Evolutionary conservation across 2,797 vertebrate species (phyloP).

Genomic region (Coregonus sp.): DNA sequence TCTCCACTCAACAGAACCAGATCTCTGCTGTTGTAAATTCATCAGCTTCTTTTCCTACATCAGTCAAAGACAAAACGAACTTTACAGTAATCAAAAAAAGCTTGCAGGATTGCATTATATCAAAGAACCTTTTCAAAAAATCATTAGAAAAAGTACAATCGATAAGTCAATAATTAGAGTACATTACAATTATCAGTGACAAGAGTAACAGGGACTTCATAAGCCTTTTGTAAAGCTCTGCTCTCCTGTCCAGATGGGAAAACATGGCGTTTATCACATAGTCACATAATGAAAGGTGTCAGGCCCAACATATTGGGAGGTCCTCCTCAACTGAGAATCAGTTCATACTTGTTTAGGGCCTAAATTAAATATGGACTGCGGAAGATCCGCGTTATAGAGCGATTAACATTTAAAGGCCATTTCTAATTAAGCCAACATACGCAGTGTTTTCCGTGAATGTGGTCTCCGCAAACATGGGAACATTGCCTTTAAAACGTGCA

Average conservation of each 20-base stretch:
- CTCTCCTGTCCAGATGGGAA: constrained; percentile 37
- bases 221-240: constrained; percentile 57
- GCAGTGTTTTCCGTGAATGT: too few relatives aligned
- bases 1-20: background rate
- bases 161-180: constrained; percentile 71
- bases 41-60: constrained; percentile 34
- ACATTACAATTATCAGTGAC: constrained; percentile 60
- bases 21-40: background rate
- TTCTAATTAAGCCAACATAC: too few relatives aligned
- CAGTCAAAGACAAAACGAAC: constrained; percentile 40
- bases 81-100: constrained; percentile 53
- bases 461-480: too few relatives aligned
- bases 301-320: background rate
- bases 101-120: constrained; percentile 39
- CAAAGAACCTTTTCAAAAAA: background rate
- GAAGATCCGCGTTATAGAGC: too few relatives aligned
- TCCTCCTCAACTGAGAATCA: background rate
- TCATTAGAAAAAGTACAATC: constrained; percentile 33
- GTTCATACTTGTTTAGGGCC: background rate
- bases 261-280: constrained; percentile 13
- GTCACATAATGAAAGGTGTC: background rate
- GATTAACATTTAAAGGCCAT: too few relatives aligned
- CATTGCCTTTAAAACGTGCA: too few relatives aligned
- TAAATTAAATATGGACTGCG: too few relatives aligned
- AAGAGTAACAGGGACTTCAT: constrained; percentile 48